Evolutionary conservation across 1,140 invertebrate genomes (phyloP).

Genomic region (Aphelenchoides fujianensis): DNA sequence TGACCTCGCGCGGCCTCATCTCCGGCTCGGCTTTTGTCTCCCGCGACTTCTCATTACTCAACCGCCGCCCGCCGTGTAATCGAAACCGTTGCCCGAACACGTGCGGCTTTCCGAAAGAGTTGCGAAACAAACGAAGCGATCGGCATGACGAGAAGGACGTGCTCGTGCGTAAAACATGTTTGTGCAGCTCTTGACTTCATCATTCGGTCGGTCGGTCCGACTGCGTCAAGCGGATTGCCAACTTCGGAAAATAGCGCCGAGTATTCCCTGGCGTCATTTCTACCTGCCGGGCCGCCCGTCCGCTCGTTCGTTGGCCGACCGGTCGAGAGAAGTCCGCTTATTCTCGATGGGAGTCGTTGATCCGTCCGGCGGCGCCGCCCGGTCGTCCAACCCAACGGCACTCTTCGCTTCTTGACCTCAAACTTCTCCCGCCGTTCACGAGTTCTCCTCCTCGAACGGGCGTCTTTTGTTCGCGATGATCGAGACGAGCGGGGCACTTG

Average conservation of each 20-base stretch:
- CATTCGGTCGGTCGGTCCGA: neutral
- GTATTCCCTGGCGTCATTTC: neutral
- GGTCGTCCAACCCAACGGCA: too few species aligned
- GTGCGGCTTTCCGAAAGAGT: too few species aligned
- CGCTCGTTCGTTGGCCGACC: neutral
- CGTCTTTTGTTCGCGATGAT: neutral
- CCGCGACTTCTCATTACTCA: neutral
- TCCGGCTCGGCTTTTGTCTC: too few species aligned
- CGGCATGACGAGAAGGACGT: neutral
- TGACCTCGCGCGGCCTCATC: too few species aligned
- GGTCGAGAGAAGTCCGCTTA: too few species aligned
- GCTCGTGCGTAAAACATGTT: neutral
- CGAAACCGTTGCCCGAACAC: too few species aligned
- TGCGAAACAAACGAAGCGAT: too few species aligned
- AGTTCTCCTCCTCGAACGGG: neutral
- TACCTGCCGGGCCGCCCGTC: neutral
- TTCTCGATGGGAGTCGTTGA: too few species aligned
- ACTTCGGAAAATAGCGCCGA: neutral
- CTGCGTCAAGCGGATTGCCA: neutral
- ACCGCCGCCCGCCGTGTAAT: neutral
- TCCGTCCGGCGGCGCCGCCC: too few species aligned
- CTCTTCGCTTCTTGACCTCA: neutral
- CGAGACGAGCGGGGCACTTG: neutral
- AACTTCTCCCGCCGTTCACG: neutral
- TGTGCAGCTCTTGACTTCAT: neutral